A percentile compares a stretch with the other conserved stretches of the same genome.
Conservation (phyloP, 2,888 invertebrate species). For the Morpho helenor region DNA sequence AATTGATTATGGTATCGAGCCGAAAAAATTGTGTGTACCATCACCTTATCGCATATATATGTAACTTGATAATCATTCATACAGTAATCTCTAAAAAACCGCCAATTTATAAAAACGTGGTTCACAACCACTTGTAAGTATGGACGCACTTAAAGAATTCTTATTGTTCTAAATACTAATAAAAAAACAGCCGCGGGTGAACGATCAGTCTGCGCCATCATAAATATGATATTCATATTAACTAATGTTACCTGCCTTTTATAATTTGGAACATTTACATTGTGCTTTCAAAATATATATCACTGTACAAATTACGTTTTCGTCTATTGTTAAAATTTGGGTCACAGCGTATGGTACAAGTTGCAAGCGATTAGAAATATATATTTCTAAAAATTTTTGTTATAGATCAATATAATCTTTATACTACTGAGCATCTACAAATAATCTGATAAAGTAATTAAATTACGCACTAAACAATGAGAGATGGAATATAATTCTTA, state of each 20-base stretch:
- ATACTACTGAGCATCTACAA: not conserved
- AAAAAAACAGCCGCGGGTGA: conserved; percentile 17
- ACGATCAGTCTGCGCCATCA: conserved; percentile 41
- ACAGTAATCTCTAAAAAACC: too few species aligned
- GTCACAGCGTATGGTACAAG: conserved; percentile 39
- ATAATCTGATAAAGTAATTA: too few species aligned
- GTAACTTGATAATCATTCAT: too few species aligned
- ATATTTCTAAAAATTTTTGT: not conserved
- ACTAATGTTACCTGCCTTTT: conserved; percentile 60
- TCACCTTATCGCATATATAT: too few species aligned
- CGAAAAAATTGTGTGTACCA: too few species aligned
- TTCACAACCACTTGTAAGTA: not conserved
- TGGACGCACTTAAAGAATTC: conserved; percentile 6
- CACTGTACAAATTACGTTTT: conserved; percentile 65
- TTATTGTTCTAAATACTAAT: conserved; percentile 1
- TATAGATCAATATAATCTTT: not conserved
- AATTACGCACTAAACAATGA: too few species aligned
- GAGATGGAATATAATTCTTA: too few species aligned
- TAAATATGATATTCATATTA: conserved; percentile 61
- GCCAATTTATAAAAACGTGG: too few species aligned
- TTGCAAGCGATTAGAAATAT: conserved; percentile 10
- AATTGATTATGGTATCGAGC: too few species aligned
- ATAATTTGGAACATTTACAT: conserved; percentile 62
- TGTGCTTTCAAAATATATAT: conserved; percentile 65
- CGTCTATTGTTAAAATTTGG: conserved; percentile 60